Evolutionary conservation across 1,140 invertebrate genomes (phyloP), one percentile per base, ranked within the genome.

Genomic region (Coelopa frigida): DNA sequence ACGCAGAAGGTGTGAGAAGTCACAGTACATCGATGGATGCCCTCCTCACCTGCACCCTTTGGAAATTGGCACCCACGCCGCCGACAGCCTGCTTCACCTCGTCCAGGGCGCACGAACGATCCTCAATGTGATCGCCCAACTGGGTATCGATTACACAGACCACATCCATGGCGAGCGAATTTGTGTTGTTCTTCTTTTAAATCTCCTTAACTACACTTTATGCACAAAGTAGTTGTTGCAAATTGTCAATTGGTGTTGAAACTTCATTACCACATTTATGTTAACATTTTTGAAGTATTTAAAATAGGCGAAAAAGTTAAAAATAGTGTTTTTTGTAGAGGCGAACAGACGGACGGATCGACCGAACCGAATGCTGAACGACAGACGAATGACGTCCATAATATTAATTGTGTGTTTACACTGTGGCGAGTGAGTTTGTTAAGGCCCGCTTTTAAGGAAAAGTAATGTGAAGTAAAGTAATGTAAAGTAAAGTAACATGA

Each of bases 61-160:
- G 83, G 52, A 87, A 77, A 70, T 84, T 85, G 1, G 85, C 87
- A 66, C 86, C 86, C 2, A 88, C 79, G 38, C 83, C 66, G 48
- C 79, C 74, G 54, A 89, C 89, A 23, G 87, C 87, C 64, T 83
- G 78, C 56, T 82, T 81, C 14, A 94, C 79, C 75, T 92, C 89
- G 54, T 93, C 89, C 21, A 88, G 75, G 15, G 88, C 87, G 69
- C 79, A 81, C 71, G 82, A 84, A 40, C 89, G 76, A 48, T 90
- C 82, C 37, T 72, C 64, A 42, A 88, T 70, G 69, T 85, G 76
- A 52, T 83, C 79, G 14, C 76, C 70, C 64, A 84, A 80, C 56
- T 83, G 79, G 21, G 89, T 72, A 72, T 94, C 91, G 53, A 94
- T 78, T 39, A 96, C 84, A 77, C 88, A 91, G 44, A 87, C 91